phyloP scores from a whole-genome alignment of 2,113 vertebrate genomes.

The Agapornis roseicollis region DNA sequence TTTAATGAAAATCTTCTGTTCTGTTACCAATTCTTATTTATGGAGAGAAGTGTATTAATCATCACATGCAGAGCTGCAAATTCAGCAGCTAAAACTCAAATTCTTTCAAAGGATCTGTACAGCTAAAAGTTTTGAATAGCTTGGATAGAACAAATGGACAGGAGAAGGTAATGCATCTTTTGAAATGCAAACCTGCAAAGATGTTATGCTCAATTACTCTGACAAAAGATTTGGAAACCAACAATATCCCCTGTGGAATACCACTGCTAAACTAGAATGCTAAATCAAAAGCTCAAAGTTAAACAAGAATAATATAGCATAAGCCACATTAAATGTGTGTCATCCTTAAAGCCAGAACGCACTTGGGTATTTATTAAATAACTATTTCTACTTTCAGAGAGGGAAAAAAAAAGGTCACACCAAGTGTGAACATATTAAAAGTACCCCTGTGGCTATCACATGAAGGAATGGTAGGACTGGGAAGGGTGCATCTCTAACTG shows the following conservation, averaged over 20 bases:
- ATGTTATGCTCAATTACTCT: conserved; percentile 78
- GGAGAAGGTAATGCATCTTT: conserved; percentile 72
- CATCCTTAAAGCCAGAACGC: conserved; percentile 24
- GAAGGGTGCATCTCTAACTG: neutral
- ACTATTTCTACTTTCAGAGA: neutral
- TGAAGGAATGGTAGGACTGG: neutral
- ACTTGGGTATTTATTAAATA: conserved; percentile 37
- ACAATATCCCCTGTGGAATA: conserved; percentile 70
- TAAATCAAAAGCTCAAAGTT: conserved; percentile 72
- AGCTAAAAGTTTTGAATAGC: conserved; percentile 65
- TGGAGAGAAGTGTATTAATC: conserved; percentile 75
- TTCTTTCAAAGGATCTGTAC: conserved; percentile 53
- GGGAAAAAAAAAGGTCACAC: neutral
- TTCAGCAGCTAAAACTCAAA: conserved; percentile 77
- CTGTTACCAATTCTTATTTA: conserved; percentile 72
- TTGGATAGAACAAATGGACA: conserved; percentile 67
- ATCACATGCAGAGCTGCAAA: conserved; percentile 40
- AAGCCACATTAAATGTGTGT: neutral
- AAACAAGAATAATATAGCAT: conserved; percentile 68
- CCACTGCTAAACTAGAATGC: conserved; percentile 66
- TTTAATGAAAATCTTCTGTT: conserved; percentile 67
- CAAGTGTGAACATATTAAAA: neutral
- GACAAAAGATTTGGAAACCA: conserved; percentile 79
- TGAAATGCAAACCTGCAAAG: conserved; percentile 74
- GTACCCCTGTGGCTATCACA: neutral